These are phyloP conservation scores for Protaetia brevitarsis DNA, from an alignment of 1,140 invertebrate species.

Conservation along the genomic window DNA sequence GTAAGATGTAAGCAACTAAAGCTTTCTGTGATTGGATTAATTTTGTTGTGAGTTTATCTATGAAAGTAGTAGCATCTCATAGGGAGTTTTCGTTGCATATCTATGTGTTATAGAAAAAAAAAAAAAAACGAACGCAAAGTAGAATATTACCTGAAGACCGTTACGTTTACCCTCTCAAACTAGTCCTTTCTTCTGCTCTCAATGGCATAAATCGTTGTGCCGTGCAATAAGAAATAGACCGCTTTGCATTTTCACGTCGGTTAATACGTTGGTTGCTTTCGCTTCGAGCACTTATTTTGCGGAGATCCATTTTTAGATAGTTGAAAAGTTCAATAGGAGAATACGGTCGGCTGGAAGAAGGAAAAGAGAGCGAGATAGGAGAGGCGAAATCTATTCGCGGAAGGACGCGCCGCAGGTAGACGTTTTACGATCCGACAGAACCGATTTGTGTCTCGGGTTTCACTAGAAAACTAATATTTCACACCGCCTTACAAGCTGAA, in stretches of 20 bases:
- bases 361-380: background rate
- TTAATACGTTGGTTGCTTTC: background rate
- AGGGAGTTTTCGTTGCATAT: no score
- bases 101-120: no score
- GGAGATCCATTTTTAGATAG: constrained; percentile 15
- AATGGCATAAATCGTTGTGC: background rate
- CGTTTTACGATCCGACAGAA: constrained; percentile 1
- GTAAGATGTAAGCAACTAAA: no score
- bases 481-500: background rate
- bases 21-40: no score
- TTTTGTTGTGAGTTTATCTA: no score
- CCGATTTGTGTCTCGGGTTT: background rate
- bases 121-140: no score
- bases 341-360: background rate
- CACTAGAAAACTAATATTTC: constrained; percentile 10
- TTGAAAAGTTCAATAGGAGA: constrained; percentile 5
- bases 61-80: no score
- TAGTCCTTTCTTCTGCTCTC: no score
- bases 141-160: no score
- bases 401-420: background rate
- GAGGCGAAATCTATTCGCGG: background rate
- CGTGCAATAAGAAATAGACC: background rate
- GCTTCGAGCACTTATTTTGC: background rate
- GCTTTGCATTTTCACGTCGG: background rate
- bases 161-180: no score